phyloP scores from a whole-genome alignment of 2,888 invertebrate genomes.

The Tiphia femorata region DNA sequence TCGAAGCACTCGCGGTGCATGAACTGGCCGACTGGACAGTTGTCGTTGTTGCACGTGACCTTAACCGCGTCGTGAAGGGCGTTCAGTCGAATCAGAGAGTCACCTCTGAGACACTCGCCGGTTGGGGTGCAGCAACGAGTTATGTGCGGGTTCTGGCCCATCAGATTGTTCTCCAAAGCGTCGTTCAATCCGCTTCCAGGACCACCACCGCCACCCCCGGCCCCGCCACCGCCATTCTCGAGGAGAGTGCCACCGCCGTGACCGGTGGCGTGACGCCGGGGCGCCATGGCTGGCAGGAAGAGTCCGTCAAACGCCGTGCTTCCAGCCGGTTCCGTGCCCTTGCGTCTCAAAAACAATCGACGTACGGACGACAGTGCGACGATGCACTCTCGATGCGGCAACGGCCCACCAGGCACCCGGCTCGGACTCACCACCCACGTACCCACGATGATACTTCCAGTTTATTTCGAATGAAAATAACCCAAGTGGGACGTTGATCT shows the following conservation, averaged over 20 bases:
- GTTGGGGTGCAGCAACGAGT: slow-evolving; percentile 85
- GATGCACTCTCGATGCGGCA: no score
- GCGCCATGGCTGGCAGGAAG: slow-evolving; percentile 53
- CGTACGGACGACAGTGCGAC: no score
- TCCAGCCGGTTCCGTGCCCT: neutral
- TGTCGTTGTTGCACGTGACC: slow-evolving; percentile 95
- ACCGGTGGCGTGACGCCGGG: slow-evolving; percentile 61
- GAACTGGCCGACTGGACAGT: slow-evolving; percentile 87
- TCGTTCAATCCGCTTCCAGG: slow-evolving; percentile 31
- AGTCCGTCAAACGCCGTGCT: neutral
- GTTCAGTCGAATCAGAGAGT: slow-evolving; percentile 74
- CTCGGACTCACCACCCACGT: no score
- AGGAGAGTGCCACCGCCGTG: slow-evolving; percentile 36
- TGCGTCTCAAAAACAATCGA: no score
- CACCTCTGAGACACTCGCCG: slow-evolving; percentile 83
- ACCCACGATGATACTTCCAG: no score
- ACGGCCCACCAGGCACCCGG: no score
- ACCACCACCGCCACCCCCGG: slow-evolving; percentile 21
- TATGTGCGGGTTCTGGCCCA: slow-evolving; percentile 62
- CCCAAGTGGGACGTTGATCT: no score
- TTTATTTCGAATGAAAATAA: no score
- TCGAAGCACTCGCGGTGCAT: slow-evolving; percentile 98
- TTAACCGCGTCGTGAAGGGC: slow-evolving; percentile 86
- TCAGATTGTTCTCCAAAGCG: slow-evolving; percentile 47
- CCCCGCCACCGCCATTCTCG: slow-evolving; percentile 3